Evolutionary conservation across 2,113 vertebrate species (phyloP), one percentile per base, ranked within the genome.

Genomic region (Alethe castanea): DNA sequence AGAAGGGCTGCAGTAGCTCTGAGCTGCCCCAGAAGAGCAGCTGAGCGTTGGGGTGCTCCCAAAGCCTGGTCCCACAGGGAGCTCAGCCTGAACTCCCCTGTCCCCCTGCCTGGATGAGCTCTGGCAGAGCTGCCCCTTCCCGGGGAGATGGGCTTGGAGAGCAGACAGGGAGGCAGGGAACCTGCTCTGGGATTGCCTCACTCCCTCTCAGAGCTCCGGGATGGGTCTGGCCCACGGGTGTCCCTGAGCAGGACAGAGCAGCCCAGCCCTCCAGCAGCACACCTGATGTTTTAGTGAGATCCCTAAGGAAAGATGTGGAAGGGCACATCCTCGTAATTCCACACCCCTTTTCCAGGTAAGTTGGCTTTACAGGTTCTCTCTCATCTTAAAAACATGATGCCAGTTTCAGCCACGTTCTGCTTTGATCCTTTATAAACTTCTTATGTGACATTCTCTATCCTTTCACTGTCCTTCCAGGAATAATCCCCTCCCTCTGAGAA

Each of bases 51-150:
- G 28, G 40, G 19, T 11, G 35, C 25, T 88, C 29, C 74, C 65
- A 35, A 19, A 2, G 13, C 14, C 70, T 2, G 8, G 3, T 36
- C 29, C 67, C 54, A 44, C 69, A 3, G 50, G 50, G 16, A 17
- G 40, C 42, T 42, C 42, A 28, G 14, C 17, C 28, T 45, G 65
- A 70, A 38, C 5, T 22, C 23, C 57, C 7, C 45, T 56, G 35
- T 52, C 6, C 5, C 14, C 3, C 4, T 8, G 38, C 20, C 35
- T 2, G 0, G 26, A 8, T 1, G 5, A 44, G 40, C 1, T 0
- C 44, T 3, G 12, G 44, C 47, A 18, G 25, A 54, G 78, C 56
- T 61, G n/a, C 42, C 16, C 11, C 22, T 61, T 20, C 36, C 31
- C 28, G 11, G 26, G 47, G 47, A 62, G 42, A 33, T 0, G 19